These are phyloP conservation scores for Coreoperca whiteheadi DNA, from an alignment of 2,113 vertebrate genomes.

Conservation along the genomic window DNA sequence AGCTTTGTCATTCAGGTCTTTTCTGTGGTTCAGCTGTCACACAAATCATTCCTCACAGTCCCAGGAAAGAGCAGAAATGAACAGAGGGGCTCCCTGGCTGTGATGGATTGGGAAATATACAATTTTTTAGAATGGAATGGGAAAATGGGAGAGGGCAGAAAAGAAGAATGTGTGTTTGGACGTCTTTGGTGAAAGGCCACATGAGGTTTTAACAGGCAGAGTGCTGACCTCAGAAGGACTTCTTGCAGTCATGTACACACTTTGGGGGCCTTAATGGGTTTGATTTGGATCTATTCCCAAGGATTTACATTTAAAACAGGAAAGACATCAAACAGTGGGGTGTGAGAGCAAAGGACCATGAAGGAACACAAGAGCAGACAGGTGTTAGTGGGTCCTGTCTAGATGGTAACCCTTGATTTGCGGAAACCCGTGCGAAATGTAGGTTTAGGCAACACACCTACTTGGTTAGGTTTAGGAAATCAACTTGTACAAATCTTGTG, in stretches of 20 bases:
- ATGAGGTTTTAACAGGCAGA: neutral
- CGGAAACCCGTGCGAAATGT: no score
- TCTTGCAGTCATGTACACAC: neutral
- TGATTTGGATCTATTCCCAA: conserved; percentile 19
- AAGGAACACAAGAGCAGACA: conserved; percentile 4
- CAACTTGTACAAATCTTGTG: no score
- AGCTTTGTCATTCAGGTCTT: conserved; percentile 18
- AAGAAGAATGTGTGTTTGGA: conserved; percentile 37
- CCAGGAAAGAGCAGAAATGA: conserved; percentile 29
- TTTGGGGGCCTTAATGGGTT: neutral
- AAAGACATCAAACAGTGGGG: conserved; percentile 6
- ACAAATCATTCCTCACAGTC: conserved; percentile 38
- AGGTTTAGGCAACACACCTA: no score
- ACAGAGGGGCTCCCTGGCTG: neutral
- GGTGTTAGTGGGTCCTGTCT: neutral
- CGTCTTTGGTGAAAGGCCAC: conserved; percentile 20
- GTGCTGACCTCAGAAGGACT: conserved; percentile 12
- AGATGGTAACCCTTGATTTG: no score
- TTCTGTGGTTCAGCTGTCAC: conserved; percentile 37
- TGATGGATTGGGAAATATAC: conserved; percentile 38
- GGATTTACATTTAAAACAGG: conserved; percentile 12
- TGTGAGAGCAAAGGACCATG: neutral
- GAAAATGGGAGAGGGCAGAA: neutral
- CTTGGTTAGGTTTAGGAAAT: no score
- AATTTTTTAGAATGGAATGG: conserved; percentile 19